Percentiles rank a stretch among this genome's conserved stretches.
Evolutionary conservation across 2,888 invertebrate genomes (phyloP).

Genomic region (Cyaniris semiargus): DNA sequence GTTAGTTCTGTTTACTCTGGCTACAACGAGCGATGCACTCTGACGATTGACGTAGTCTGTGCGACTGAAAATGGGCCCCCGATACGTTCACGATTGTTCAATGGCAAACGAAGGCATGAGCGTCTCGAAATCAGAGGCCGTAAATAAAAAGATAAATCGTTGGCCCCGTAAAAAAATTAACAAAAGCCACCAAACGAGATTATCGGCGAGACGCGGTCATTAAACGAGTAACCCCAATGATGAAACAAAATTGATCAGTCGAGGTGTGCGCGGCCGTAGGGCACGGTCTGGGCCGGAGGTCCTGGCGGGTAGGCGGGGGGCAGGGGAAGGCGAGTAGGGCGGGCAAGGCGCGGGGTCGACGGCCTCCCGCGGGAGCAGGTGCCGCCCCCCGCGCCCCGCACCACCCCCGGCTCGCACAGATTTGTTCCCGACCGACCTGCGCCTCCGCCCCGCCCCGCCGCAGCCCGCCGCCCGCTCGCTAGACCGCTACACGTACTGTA

Average conservation of each 20-base stretch:
- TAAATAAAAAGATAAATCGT: neutral
- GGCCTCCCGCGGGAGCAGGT: constrained; percentile 41
- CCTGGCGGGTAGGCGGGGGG: constrained; percentile 12
- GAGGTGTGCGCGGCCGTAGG: constrained; percentile 13
- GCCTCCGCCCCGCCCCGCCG: neutral
- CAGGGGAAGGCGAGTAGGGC: constrained; percentile 28
- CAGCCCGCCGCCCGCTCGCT: neutral
- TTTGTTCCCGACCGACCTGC: constrained; percentile 26
- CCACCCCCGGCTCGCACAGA: constrained; percentile 32
- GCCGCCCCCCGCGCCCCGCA: constrained; percentile 36
- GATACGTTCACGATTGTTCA: neutral
- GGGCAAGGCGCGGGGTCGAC: constrained; percentile 37
- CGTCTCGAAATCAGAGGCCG: neutral
- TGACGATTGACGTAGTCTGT: too few species aligned
- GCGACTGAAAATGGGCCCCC: neutral
- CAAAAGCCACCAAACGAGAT: constrained; percentile 5
- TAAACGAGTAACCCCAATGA: constrained; percentile 13
- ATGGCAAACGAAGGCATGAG: neutral
- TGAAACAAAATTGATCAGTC: constrained; percentile 14
- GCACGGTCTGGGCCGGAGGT: constrained; percentile 35
- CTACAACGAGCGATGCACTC: too few species aligned
- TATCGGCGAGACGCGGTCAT: constrained; percentile 16
- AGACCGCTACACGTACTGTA: neutral
- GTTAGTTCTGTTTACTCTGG: too few species aligned
- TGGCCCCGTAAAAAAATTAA: neutral